Evolutionary conservation across 23 tunicate species (phyloP), one percentile per base, ranked within the genome.

Genomic region (Halocynthia roretzi): DNA sequence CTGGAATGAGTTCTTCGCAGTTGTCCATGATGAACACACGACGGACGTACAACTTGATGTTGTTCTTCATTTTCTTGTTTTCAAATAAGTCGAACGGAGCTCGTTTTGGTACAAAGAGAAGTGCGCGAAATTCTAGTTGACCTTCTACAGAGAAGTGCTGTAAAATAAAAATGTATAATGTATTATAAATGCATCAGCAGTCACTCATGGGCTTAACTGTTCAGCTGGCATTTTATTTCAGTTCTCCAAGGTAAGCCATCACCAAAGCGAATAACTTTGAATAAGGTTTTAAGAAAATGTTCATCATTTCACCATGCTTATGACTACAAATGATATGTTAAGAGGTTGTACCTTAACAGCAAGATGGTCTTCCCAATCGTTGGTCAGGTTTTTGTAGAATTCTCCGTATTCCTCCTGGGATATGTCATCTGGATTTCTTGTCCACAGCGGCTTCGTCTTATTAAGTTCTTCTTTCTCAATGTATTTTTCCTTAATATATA

Each of bases 71-170:
- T 64, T 93, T 93, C 44, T 90, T 80, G 77, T 93, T 93, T 65
- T 93, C 98, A 53, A 93, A 93, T 68, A 93, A 71, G 65, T 93
- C 98, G 61, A 93, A 93, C 6, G 98, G 98, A 56, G 98, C 98
- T 48, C 98, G 85, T 55, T 93, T 93, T 62, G 98, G 98, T 17
- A 92, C 68, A 61, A 87, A 92, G 18, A 92, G 82, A 54, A 92
- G 84, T 15, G 98, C 98, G 10, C 98, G 76, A 82, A 92, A 92
- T 51, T 92, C 98, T 54, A 92, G 84, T 62, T 92, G 93, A 7
- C 98, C 98, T 77, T 93, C 98, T 15, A 93, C 98, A 5, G 98
- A 93, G 83, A 93, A 93, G 77, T 93, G 98, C 98, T 92, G 75
- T 12, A 82, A 74, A 73, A 21, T 40, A 31, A 57, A 54, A 67